These are phyloP conservation scores for Tipula lateralis DNA, from an alignment of 2,888 invertebrate species.

Conservation along the genomic window DNA sequence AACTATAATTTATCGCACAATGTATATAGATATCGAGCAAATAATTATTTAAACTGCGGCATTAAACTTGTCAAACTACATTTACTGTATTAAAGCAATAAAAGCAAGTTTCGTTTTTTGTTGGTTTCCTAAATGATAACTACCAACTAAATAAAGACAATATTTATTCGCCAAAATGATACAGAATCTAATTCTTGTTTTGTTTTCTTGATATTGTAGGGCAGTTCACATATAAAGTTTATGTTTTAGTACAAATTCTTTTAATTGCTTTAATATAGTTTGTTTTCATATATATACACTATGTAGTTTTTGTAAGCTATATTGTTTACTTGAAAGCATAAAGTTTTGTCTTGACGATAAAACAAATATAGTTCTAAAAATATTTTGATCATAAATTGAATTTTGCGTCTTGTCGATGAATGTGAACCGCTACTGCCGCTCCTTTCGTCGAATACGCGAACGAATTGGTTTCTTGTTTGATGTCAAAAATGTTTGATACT, in stretches of 20 bases:
- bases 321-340: too few species aligned
- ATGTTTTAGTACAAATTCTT: not conserved
- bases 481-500: too few species aligned
- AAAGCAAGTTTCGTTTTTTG: not conserved
- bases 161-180: not conserved
- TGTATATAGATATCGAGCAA: not conserved
- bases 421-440: too few species aligned
- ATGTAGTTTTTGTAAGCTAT: too few species aligned
- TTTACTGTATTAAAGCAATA: not conserved
- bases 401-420: too few species aligned
- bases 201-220: not conserved
- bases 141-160: conserved; percentile 4
- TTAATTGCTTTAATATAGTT: not conserved
- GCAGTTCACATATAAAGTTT: not conserved
- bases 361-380: too few species aligned
- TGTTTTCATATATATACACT: not conserved
- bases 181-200: not conserved
- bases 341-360: too few species aligned
- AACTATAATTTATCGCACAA: not conserved
- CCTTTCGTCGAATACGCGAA: too few species aligned
- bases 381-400: too few species aligned
- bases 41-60: not conserved
- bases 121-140: conserved; percentile 6
- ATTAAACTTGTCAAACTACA: not conserved
- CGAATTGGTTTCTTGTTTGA: too few species aligned